These are phyloP conservation scores for Lasioglossum leucozonium DNA, from an alignment of 2,888 invertebrate genomes.

Conservation along the genomic window DNA sequence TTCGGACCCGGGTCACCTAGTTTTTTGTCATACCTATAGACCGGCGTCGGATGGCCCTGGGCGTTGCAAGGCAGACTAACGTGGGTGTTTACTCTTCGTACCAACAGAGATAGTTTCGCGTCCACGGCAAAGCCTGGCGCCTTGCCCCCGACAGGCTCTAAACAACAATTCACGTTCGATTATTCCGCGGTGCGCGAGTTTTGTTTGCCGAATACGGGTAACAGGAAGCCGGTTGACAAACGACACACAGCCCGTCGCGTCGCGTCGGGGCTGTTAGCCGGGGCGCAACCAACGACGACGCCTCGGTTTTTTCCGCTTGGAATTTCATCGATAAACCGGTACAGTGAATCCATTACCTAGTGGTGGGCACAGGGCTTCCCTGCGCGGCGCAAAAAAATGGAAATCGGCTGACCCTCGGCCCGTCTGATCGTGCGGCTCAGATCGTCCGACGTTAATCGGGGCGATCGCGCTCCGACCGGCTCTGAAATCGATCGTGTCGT, in stretches of 20 bases:
- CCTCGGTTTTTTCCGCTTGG: slow-evolving; percentile 9
- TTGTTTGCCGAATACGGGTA: slow-evolving; percentile 79
- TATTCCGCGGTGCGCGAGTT: slow-evolving; percentile 49
- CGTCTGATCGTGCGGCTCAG: slow-evolving; percentile 87
- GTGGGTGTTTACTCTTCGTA: slow-evolving; percentile 76
- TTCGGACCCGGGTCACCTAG: neutral
- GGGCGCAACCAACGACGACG: neutral
- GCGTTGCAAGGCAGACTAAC: slow-evolving; percentile 85
- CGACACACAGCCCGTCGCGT: slow-evolving; percentile 16
- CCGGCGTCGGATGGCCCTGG: slow-evolving; percentile 85
- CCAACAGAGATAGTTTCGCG: slow-evolving; percentile 83
- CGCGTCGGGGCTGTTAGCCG: neutral
- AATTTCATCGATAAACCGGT: slow-evolving; percentile 46
- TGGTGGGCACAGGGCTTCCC: slow-evolving; percentile 88
- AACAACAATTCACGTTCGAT: slow-evolving; percentile 63
- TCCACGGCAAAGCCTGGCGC: slow-evolving; percentile 88
- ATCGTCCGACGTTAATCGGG: slow-evolving; percentile 87
- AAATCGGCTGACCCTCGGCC: slow-evolving; percentile 85
- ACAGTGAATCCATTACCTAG: slow-evolving; percentile 87
- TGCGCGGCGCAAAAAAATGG: slow-evolving; percentile 89
- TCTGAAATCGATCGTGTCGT: slow-evolving; percentile 79
- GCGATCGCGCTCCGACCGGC: slow-evolving; percentile 86
- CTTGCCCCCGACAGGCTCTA: slow-evolving; percentile 87
- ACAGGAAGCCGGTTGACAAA: slow-evolving; percentile 86
- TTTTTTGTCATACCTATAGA: slow-evolving; percentile 83